These are phyloP conservation scores for Zygogramma bicolorata DNA, from an alignment of 2,888 invertebrate genomes.

Conservation along the genomic window DNA sequence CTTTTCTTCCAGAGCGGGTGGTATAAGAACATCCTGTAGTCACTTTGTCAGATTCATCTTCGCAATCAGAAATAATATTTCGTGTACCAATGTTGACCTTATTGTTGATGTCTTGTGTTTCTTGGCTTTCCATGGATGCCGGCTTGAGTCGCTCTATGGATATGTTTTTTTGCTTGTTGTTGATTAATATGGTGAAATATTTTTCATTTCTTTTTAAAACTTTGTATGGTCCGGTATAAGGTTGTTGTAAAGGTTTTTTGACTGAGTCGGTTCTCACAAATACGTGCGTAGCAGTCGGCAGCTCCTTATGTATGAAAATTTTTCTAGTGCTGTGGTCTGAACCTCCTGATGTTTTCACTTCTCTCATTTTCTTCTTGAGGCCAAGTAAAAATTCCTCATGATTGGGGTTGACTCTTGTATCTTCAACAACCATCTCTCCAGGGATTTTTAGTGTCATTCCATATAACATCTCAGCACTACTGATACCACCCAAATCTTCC, in stretches of 20 bases:
- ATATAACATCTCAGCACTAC: too few relatives aligned
- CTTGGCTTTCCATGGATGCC: neutral
- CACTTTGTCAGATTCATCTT: too few relatives aligned
- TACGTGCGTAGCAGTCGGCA: neutral
- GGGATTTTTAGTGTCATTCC: too few relatives aligned
- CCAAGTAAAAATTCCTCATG: too few relatives aligned
- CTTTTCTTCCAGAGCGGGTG: too few relatives aligned
- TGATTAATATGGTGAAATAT: too few relatives aligned
- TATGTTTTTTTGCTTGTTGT: too few relatives aligned
- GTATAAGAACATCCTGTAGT: too few relatives aligned
- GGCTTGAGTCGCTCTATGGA: slow-evolving; percentile 2
- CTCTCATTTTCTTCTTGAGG: too few relatives aligned
- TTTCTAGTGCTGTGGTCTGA: neutral
- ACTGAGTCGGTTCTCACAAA: neutral
- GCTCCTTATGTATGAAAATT: neutral
- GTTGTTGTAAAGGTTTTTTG: neutral
- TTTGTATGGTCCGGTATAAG: neutral
- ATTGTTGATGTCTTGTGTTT: neutral
- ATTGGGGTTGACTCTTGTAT: too few relatives aligned
- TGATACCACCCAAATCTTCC: too few relatives aligned
- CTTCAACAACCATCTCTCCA: too few relatives aligned
- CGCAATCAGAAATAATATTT: neutral
- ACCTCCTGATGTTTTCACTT: neutral
- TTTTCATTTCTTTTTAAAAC: neutral
- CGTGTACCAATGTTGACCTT: neutral